Evolutionary conservation across 2,113 vertebrate genomes (phyloP).

Genomic region (Lanius ludovicianus): DNA sequence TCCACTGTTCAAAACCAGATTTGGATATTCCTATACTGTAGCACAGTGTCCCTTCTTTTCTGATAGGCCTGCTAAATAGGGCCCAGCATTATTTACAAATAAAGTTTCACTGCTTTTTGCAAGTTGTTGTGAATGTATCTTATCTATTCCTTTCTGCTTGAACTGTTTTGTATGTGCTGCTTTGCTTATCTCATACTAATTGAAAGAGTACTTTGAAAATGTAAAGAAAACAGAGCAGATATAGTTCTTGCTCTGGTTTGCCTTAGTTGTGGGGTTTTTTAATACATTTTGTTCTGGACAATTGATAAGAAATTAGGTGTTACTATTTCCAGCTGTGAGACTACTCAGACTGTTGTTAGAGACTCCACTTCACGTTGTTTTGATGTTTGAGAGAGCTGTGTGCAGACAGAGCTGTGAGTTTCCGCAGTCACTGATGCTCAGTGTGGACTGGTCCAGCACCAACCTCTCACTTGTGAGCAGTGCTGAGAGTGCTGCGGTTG

Average conservation of each 20-base stretch:
- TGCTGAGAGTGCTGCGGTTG: background rate
- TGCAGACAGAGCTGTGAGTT: background rate
- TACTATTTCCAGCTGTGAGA: background rate
- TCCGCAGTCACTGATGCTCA: fast-evolving
- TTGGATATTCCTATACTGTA: background rate
- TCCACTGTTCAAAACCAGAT: background rate
- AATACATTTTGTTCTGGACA: background rate
- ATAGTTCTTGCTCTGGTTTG: background rate
- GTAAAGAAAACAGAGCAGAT: background rate
- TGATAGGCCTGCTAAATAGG: background rate
- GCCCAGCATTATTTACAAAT: background rate
- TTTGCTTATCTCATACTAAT: background rate
- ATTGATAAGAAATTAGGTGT: background rate
- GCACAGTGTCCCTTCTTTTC: background rate
- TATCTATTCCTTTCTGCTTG: background rate
- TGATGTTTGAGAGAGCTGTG: background rate
- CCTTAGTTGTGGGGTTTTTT: background rate
- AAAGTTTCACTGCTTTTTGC: background rate
- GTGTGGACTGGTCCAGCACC: fast-evolving
- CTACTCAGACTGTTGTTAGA: background rate
- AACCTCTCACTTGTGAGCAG: too few species aligned
- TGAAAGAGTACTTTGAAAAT: background rate
- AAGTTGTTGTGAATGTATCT: background rate
- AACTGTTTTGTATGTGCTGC: background rate
- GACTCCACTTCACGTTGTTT: fast-evolving